phyloP scores from a whole-genome alignment of 2,797 vertebrate species.

The Erethizon dorsatum region DNA sequence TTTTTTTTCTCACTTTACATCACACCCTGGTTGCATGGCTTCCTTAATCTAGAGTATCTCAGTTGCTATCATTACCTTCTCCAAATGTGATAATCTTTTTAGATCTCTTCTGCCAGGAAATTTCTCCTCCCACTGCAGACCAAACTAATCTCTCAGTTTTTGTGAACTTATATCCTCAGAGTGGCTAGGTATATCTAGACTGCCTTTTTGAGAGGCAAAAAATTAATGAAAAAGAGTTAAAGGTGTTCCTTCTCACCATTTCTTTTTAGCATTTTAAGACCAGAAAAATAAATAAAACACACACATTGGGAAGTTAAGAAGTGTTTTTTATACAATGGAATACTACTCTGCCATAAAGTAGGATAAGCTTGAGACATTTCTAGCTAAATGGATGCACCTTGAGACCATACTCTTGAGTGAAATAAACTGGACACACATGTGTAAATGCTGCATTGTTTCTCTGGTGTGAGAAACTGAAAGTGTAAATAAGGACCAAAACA shows the following conservation, averaged over 20 bases:
- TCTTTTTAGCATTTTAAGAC: neutral
- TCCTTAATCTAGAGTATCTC: neutral
- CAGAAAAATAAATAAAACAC: neutral
- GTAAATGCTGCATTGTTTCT: neutral
- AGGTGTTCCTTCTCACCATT: neutral
- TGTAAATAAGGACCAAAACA: neutral
- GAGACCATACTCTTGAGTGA: neutral
- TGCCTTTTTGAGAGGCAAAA: neutral
- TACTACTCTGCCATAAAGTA: neutral
- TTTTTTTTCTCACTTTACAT: neutral
- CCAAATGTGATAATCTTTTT: neutral
- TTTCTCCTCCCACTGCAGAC: neutral
- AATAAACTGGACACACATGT: neutral
- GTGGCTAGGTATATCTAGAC: neutral
- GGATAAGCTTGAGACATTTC: neutral
- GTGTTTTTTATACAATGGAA: neutral
- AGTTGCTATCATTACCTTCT: neutral
- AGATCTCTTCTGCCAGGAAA: neutral
- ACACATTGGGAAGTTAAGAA: neutral
- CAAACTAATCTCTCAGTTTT: neutral
- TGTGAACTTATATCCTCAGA: neutral
- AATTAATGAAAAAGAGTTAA: slow-evolving; percentile 41
- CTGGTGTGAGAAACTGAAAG: neutral
- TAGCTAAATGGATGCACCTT: neutral
- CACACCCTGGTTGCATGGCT: neutral